phyloP scores from a whole-genome alignment of 2,888 invertebrate species.

The Lottia gigantea region DNA sequence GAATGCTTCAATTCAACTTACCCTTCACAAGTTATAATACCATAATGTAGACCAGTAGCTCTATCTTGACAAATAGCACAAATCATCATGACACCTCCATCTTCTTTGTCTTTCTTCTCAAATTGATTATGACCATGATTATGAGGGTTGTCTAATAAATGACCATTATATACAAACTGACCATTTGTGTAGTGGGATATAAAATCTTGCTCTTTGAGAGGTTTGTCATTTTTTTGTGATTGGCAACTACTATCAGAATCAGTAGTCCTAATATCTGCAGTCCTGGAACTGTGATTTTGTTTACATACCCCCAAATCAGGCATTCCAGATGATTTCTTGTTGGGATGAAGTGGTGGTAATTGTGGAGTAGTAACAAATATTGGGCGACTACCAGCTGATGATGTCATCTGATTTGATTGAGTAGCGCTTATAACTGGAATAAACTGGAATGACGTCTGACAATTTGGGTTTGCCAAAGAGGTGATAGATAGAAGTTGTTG shows the following conservation, averaged over 20 bases:
- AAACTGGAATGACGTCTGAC: background rate
- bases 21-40: slow-evolving; percentile 99
- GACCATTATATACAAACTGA: slow-evolving; percentile 50
- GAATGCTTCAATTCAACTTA: slow-evolving; percentile 66
- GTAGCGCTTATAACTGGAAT: background rate
- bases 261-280: background rate
- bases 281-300: background rate
- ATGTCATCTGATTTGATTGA: slow-evolving; percentile 3
- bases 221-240: slow-evolving; percentile 26
- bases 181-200: slow-evolving; percentile 56
- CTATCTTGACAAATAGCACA: slow-evolving; percentile 91
- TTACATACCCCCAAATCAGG: background rate
- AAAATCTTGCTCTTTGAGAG: slow-evolving; percentile 42
- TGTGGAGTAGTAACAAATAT: background rate
- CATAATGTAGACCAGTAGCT: slow-evolving; percentile 97
- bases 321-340: background rate
- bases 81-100: slow-evolving; percentile 77
- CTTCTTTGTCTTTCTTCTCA: slow-evolving; percentile 67
- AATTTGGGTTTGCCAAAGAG: background rate
- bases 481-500: background rate
- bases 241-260: background rate
- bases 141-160: slow-evolving; percentile 37
- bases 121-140: slow-evolving; percentile 16
- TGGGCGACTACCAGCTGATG: background rate
- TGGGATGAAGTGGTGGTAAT: background rate